Evolutionary conservation across 2,797 vertebrate species (phyloP), one percentile per base, ranked within the genome.

Genomic region (Sus cebifrons): DNA sequence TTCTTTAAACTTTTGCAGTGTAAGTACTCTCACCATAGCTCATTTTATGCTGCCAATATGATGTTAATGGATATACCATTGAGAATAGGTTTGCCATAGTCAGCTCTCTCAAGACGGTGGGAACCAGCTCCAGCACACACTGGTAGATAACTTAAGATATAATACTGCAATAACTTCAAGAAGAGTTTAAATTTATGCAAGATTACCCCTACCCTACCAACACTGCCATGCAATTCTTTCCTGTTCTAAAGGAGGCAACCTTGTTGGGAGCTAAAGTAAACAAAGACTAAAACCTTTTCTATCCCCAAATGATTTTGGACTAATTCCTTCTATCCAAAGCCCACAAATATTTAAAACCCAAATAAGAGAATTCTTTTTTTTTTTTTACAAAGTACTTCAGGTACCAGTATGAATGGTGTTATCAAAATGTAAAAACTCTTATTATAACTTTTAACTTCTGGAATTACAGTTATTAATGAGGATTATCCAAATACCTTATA

Each of bases 391-490:
- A 96, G 62, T 87, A 68, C 67, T 94, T 96, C 88, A 97, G 90
- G 81, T 96, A 93, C 85, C 62, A 75, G 89, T 82, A 54, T 77
- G 49, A 91, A 81, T 2, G 1, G 32, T 36, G 49, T 77, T 94
- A 94, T 73, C 62, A 95, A 91, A 97, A 97, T 56, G 40, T 82
- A 84, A 95, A 83, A 95, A 83, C 86, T 95, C 56, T 89, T 95
- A 87, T 86, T 94, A 68, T 85, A 95, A 91, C 65, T 96, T 92
- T 97, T 93, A 96, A 93, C 89, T 94, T 93, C 70, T 81, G 23
- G 78, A 96, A 96, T 96, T 95, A 94, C 18, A 93, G 89, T 90
- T 92, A 93, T 87, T 96, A 96, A 89, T 40, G 27, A 75, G 68
- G 62, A 96, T 95, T 97, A 94, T 68, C 93, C 20, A 92, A 96